phyloP scores from a whole-genome alignment of 2,113 vertebrate species.

The Mesitornis unicolor region DNA sequence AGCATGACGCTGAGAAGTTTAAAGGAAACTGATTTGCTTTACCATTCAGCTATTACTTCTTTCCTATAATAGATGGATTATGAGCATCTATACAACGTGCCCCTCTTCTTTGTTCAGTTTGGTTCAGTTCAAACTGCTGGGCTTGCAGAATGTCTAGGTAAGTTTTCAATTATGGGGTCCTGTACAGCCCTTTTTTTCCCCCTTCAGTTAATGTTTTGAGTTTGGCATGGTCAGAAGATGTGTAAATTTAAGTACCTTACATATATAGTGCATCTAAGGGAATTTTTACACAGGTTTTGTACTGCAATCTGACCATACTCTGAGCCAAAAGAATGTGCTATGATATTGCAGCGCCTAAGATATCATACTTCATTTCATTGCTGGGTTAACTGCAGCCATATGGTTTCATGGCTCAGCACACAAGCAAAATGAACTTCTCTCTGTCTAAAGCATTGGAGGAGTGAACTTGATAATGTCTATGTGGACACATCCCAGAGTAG shows the following conservation, averaged over 20 bases:
- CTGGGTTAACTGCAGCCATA: slow-evolving; percentile 1
- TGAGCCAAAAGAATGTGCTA: neutral
- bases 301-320: neutral
- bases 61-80: neutral
- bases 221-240: neutral
- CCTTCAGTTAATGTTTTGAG: neutral
- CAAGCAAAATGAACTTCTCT: neutral
- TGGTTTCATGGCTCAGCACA: neutral
- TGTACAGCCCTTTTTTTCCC: neutral
- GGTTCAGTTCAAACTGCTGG: neutral
- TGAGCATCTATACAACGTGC: neutral
- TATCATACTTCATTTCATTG: neutral
- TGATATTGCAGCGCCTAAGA: neutral
- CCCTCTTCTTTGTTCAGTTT: neutral
- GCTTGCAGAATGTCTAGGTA: neutral
- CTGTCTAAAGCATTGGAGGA: neutral
- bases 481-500: neutral
- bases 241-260: neutral
- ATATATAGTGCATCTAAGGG: neutral
- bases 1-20: neutral
- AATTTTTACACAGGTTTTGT: neutral
- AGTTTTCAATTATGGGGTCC: neutral
- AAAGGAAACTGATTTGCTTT: neutral
- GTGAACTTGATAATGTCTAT: neutral
- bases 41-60: neutral